Conservation (phyloP, 2,113 vertebrate species). For the Ursus arctos region DNA sequence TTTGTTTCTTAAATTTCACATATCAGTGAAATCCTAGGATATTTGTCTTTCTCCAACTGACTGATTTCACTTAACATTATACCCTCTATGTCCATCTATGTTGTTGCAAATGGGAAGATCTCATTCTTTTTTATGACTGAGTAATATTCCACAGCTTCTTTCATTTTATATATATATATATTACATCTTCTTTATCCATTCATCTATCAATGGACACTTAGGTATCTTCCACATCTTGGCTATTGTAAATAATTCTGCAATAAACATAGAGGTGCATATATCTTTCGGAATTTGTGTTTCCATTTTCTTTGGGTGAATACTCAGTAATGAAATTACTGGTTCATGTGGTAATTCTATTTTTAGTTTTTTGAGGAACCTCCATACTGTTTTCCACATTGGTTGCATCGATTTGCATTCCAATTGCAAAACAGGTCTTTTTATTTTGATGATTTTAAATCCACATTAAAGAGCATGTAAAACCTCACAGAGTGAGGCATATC, state of each 20-base stretch:
- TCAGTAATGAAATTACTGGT: not conserved
- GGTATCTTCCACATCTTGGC: not conserved
- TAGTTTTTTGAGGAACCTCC: not conserved
- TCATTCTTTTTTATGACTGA: not conserved
- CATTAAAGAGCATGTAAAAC: not conserved
- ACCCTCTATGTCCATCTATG: not conserved
- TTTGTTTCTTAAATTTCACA: not conserved
- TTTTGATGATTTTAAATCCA: not conserved
- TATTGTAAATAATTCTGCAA: not conserved
- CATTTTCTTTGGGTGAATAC: not conserved
- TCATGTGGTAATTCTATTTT: not conserved
- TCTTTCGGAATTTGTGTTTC: not conserved
- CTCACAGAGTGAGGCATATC: not conserved
- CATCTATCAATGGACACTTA: not conserved
- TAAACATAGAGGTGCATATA: not conserved
- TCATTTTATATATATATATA: not conserved
- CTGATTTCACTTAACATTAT: not conserved
- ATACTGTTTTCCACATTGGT: not conserved
- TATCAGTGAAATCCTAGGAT: not conserved
- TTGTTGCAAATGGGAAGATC: not conserved
- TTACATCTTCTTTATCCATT: not conserved
- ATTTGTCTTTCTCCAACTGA: not conserved
- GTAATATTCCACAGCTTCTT: not conserved
- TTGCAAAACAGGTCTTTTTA: not conserved
- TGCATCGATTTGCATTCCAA: not conserved